Evolutionary conservation across 2,797 vertebrate genomes (phyloP), one percentile per base, ranked within the genome.

Genomic region (Dallia pectoralis): DNA sequence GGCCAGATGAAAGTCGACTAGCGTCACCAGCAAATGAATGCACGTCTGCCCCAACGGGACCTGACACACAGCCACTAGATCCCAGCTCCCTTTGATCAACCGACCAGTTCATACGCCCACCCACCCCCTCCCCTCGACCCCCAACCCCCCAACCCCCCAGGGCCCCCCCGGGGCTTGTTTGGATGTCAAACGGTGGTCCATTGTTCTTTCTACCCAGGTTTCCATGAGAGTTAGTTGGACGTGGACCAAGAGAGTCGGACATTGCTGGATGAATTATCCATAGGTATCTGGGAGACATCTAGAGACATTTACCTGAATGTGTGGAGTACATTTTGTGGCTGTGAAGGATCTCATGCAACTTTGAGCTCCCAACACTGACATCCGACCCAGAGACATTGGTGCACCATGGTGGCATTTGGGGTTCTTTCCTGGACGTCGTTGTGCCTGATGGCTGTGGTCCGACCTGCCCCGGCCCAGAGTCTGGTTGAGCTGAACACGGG

Each of bases 401-500:
- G 72, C 67, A 53, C 75, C 5, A 89, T 88, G 87, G 81, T 74
- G 1, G 32, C 69, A 1, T 12, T 69, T 19, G 0, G 18, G 15
- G 1, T 22, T 64, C 18, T 80, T 27, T 16, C 67, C 40, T 73
- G 82, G 78, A 53, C 81, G 36, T 53, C 87, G 75, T 32, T 83
- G 19, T 30, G 70, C 27, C 63, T 80, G 62, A 33, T 18, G 4
- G 12, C 53, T 67, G 33, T 82, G 32, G 62, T 77, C 36, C 61
- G 48, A 3, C 8, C 27, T 3, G 36, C 27, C 0, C 76, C 77
- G 76, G 63, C 82, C 66, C 80, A 74, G 77, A 80, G 85, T 79
- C 77, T 93, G 82, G 81, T 93, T 14, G 81, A 16, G 3, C 75
- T 87, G 67, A 94, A 91, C 27, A 79, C 84, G 33, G 91, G 80